Evolutionary conservation across 2,797 vertebrate genomes (phyloP).

Genomic region (Notolabrus celidotus): DNA sequence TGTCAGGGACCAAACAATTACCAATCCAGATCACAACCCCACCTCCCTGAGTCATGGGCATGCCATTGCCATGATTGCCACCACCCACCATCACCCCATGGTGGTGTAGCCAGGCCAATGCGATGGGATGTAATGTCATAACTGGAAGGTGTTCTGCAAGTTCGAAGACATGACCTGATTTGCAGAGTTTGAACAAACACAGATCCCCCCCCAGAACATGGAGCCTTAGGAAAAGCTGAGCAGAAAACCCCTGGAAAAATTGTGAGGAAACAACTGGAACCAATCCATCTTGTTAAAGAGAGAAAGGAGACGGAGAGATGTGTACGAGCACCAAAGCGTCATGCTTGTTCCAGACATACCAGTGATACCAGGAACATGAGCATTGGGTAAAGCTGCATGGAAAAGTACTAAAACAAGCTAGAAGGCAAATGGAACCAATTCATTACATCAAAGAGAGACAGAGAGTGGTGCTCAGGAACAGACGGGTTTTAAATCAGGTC

Average conservation of each 20-base stretch:
- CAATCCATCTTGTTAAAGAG: conserved; percentile 44
- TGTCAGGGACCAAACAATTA: conserved; percentile 70
- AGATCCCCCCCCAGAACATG: conserved; percentile 11
- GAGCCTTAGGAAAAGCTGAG: conserved; percentile 28
- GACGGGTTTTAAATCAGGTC: conserved; percentile 18
- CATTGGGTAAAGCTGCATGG: conserved; percentile 46
- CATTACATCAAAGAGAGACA: conserved; percentile 44
- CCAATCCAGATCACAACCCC: conserved; percentile 55
- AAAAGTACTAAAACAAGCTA: conserved; percentile 45
- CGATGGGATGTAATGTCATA: conserved; percentile 64
- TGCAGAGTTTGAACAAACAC: conserved; percentile 31
- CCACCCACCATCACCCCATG: conserved; percentile 43
- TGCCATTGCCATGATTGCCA: conserved; percentile 57
- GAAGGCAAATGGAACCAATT: conserved; percentile 65
- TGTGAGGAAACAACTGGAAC: conserved; percentile 44
- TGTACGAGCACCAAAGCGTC: conserved; percentile 5
- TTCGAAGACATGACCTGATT: conserved; percentile 54
- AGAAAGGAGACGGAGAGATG: conserved; percentile 19
- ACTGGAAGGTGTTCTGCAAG: conserved; percentile 52
- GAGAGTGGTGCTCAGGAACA: conserved; percentile 19
- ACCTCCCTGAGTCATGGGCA: conserved; percentile 64
- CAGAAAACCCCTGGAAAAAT: conserved; percentile 31
- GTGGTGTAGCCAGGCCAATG: conserved; percentile 32
- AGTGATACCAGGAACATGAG: conserved; percentile 60
- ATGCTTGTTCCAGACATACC: conserved; percentile 51